Conservation (phyloP, 2,113 vertebrate genomes). For the Nycticebus coucang region DNA sequence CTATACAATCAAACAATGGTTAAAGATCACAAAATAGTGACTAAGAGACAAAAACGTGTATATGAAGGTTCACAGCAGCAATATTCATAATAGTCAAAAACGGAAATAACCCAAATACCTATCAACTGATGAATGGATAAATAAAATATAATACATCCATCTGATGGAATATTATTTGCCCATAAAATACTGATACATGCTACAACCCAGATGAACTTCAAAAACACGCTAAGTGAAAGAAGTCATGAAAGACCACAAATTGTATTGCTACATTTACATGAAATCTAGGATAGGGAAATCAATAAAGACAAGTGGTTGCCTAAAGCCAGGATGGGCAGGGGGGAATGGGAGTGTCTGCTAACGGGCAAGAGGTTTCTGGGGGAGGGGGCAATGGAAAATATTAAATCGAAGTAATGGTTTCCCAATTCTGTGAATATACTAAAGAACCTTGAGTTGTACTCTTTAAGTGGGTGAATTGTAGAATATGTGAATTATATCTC, state of each 20-base stretch:
- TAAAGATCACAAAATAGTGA: not conserved
- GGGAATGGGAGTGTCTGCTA: not conserved
- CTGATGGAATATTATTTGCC: not conserved
- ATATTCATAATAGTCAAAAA: not conserved
- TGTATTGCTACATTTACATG: not conserved
- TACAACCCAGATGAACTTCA: not conserved
- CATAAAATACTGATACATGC: not conserved
- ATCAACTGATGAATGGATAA: not conserved
- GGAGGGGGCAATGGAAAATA: not conserved
- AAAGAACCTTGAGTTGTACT: not conserved
- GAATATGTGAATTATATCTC: not conserved
- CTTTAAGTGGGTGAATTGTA: not conserved
- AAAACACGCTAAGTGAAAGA: constrained; percentile 14
- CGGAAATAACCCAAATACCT: not conserved
- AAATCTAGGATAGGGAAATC: not conserved
- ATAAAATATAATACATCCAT: not conserved
- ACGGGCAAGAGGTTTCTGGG: not conserved
- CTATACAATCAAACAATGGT: not conserved
- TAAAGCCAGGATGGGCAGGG: not conserved
- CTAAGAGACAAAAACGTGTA: not conserved
- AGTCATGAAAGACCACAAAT: not conserved
- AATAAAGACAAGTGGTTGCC: not conserved
- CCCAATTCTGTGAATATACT: not conserved
- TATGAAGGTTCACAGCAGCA: not conserved
- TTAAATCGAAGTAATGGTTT: not conserved